Conservation (phyloP, 2,113 vertebrate species). For the Chaenogobius annularis region DNA sequence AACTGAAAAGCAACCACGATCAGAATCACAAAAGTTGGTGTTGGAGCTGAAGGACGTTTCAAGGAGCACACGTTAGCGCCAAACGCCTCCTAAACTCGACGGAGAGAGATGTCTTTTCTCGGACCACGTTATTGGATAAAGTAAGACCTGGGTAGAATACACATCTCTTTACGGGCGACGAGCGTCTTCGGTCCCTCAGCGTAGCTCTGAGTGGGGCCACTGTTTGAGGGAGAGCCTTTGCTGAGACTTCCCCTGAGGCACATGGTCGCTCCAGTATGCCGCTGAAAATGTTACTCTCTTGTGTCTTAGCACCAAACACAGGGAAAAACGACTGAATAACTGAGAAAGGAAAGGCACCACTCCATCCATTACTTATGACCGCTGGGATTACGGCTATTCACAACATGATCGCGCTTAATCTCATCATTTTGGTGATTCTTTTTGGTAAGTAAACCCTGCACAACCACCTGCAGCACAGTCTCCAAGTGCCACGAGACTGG, state of each 20-base stretch:
- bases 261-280: conserved; percentile 33
- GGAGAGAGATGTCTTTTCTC: neutral
- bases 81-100: neutral
- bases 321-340: conserved; percentile 4
- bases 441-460: conserved; percentile 67
- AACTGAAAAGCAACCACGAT: neutral
- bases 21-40: conserved; percentile 51
- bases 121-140: conserved; percentile 17
- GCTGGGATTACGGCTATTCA: conserved; percentile 48
- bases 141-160: conserved; percentile 14
- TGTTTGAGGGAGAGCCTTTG: conserved; percentile 7
- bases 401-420: conserved; percentile 69
- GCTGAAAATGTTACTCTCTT: conserved; percentile 17
- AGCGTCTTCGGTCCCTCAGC: neutral
- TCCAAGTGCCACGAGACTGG: neutral
- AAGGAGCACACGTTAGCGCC: conserved; percentile 1
- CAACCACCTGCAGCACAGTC: neutral
- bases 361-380: conserved; percentile 17
- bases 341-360: conserved; percentile 2
- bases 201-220: conserved; percentile 20
- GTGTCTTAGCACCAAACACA: conserved; percentile 15
- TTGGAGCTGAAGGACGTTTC: neutral
- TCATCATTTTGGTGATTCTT: conserved; percentile 67
- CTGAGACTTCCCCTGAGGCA: conserved; percentile 16
- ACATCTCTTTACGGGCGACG: conserved; percentile 13